These are phyloP conservation scores for Alcedo atthis DNA, from an alignment of 2,797 vertebrate species.

Conservation along the genomic window DNA sequence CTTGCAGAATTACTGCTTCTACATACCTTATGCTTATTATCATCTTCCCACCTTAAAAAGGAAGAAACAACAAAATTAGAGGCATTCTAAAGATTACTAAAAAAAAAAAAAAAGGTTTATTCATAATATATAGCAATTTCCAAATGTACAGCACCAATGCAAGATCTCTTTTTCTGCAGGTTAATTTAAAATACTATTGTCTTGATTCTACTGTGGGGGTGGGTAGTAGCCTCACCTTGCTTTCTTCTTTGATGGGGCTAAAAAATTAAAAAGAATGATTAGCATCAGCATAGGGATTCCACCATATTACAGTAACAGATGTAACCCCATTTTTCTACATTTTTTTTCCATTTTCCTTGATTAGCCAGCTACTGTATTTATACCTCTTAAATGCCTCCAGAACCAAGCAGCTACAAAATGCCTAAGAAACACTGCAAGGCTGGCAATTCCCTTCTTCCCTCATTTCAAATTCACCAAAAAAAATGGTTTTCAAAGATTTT, in stretches of 20 bases:
- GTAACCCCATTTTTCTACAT: background rate
- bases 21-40: conserved; percentile 57
- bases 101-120: background rate
- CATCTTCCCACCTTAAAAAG: conserved; percentile 51
- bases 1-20: background rate
- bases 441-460: background rate
- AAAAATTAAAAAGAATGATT: conserved; percentile 33
- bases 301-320: background rate
- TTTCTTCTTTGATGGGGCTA: conserved; percentile 44
- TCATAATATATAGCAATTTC: background rate
- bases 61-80: background rate
- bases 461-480: background rate
- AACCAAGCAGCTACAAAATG: background rate
- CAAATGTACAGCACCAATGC: background rate
- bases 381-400: background rate
- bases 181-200: background rate
- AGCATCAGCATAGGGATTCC: conserved; percentile 9
- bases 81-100: background rate
- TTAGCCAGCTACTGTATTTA: background rate
- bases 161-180: background rate
- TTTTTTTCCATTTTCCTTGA: background rate
- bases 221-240: conserved; percentile 32
- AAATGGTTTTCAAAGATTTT: too few relatives aligned
- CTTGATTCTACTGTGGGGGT: background rate
- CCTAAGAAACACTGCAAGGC: background rate